Conservation (phyloP, 2,888 invertebrate genomes). For the Smittia sp. region DNA sequence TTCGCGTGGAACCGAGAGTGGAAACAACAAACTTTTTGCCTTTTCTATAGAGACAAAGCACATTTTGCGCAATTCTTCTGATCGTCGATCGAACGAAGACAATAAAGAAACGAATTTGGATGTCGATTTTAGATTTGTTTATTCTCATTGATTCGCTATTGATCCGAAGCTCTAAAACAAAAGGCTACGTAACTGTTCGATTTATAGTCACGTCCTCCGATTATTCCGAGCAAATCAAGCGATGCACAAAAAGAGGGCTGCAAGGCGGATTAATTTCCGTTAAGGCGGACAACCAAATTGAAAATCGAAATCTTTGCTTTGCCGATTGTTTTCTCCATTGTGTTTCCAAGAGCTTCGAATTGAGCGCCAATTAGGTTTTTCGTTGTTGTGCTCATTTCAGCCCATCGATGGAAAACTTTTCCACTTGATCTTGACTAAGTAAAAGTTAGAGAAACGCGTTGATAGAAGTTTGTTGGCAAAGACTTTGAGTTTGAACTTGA, state of each 20-base stretch:
- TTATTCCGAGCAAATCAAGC: constrained; percentile 31
- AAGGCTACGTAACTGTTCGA: constrained; percentile 6
- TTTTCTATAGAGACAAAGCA: neutral
- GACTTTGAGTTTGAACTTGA: too few species aligned
- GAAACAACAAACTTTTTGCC: neutral
- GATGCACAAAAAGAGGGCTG: constrained; percentile 19
- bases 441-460: too few species aligned
- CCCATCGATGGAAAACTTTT: neutral
- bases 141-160: neutral
- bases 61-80: constrained; percentile 19
- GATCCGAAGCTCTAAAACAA: constrained; percentile 10
- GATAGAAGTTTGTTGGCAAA: too few species aligned
- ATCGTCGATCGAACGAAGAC: neutral
- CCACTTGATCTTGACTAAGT: too few species aligned
- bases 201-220: constrained; percentile 36
- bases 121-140: constrained; percentile 18
- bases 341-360: neutral
- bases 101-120: constrained; percentile 1
- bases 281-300: neutral
- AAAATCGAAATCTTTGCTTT: neutral
- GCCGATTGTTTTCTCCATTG: constrained; percentile 7
- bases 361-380: neutral
- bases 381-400: neutral
- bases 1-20: constrained; percentile 8
- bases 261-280: neutral